These are phyloP conservation scores for Sceliomorpha sp. DNA, from an alignment of 2,888 invertebrate species.

Conservation along the genomic window DNA sequence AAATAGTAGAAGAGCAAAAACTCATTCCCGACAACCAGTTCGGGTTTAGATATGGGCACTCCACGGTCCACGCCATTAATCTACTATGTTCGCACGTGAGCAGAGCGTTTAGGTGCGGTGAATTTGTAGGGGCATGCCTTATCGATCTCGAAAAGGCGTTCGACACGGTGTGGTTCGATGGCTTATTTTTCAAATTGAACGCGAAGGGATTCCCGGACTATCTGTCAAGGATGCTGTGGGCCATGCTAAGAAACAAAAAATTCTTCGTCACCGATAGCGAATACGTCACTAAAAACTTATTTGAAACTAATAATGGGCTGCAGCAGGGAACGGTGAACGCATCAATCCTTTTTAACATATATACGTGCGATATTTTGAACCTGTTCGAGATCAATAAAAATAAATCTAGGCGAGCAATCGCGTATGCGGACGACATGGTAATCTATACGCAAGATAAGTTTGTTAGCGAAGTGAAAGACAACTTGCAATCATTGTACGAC, in stretches of 20 bases:
- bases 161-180: constrained; percentile 29
- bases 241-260: constrained; percentile 31
- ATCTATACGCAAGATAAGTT: constrained; percentile 8
- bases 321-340: constrained; percentile 54
- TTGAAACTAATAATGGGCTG: constrained; percentile 34
- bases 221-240: constrained; percentile 24
- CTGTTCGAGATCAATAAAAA: constrained; percentile 26
- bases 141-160: constrained; percentile 46
- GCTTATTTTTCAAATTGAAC: constrained; percentile 28
- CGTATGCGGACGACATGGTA: constrained; percentile 52
- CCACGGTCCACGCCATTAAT: constrained; percentile 45
- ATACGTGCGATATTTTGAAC: constrained; percentile 33
- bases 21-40: constrained; percentile 49
- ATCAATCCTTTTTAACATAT: constrained; percentile 51
- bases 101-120: too few species aligned
- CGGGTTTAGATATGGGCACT: constrained; percentile 41
- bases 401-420: constrained; percentile 33
- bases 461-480: not conserved
- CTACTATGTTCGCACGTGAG: too few species aligned
- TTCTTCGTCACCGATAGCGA: constrained; percentile 21
- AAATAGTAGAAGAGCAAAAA: constrained; percentile 9
- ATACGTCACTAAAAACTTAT: constrained; percentile 5
- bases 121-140: constrained; percentile 28
- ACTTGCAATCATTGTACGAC: constrained; percentile 20
- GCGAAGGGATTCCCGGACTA: constrained; percentile 33